Base-by-base conservation (phyloP, 2,797 vertebrate species). In the Poecile montanus region DNA sequence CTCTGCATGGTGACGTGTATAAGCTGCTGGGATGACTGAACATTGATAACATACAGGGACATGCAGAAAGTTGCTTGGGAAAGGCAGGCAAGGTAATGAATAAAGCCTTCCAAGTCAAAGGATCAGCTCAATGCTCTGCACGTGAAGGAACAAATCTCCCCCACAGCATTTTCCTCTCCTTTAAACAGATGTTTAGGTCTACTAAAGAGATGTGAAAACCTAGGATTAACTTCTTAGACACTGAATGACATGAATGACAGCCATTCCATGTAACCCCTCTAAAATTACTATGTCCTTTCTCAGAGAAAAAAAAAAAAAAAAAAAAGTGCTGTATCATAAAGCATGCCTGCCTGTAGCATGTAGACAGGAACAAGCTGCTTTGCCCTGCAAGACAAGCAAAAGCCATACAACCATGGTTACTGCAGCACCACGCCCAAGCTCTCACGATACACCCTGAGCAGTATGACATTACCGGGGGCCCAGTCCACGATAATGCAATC, bases 51-150 rank as follows among this genome's bases (percentile, higher is more conserved):
- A 71, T 47, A 77, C 17, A 87, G 53, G 45, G 53, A 81, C 66
- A 81, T 72, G 81, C 77, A 82, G 32, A 85, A 87, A 86, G 36
- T 73, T 91, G 85, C 72, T 88, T n/a, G 18, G 68, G 61, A 95
- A 91, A 92, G 65, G 53, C 68, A 84, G 47, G 91, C 44, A 74
- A 80, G n/a, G 61, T 47, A 88, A 89, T 16, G 58, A 36, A 58
- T 47, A 83, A 92, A 93, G 84, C 89, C 73, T 73, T 81, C 29
- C 68, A 61, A 83, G 81, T 63, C 75, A 82, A 76, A 87, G 67
- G 45, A 89, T 67, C 89, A 90, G 66, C 58, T 90, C 85, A 90
- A 68, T 81, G 72, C 62, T 86, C 66, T 14, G 12, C 16, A 14
- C 0, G 0, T 50, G n/a, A 92, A 66, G 6, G 5, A 92, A 85